These are phyloP conservation scores for Aulostomus chinensis DNA, from an alignment of 2,797 vertebrate genomes.

Conservation along the genomic window DNA sequence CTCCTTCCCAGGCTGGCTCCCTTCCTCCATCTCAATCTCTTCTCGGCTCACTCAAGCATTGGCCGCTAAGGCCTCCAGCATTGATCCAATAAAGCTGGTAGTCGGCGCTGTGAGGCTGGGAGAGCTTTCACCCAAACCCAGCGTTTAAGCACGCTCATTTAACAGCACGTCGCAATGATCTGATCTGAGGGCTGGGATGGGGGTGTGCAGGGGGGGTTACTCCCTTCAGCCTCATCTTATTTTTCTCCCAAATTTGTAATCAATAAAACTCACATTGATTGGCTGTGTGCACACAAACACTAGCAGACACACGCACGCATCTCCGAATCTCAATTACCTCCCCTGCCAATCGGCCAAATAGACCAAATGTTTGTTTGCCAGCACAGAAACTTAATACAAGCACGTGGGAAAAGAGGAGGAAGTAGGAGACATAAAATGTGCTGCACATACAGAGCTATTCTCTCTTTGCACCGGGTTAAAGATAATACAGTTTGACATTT, in stretches of 20 bases:
- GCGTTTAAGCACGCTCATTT: conserved; percentile 63
- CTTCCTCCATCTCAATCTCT: conserved; percentile 46
- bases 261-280: conserved; percentile 62
- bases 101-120: conserved; percentile 36
- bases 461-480: conserved; percentile 26
- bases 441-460: conserved; percentile 1
- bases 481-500: conserved; percentile 69
- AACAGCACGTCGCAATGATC: conserved; percentile 46
- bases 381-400: conserved; percentile 42
- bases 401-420: conserved; percentile 10
- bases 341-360: conserved; percentile 38
- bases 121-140: conserved; percentile 52
- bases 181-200: conserved; percentile 15
- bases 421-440: conserved; percentile 1
- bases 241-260: conserved; percentile 55
- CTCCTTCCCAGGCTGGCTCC: background rate
- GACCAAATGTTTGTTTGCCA: conserved; percentile 44
- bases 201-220: background rate
- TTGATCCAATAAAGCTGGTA: conserved; percentile 75
- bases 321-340: conserved; percentile 52
- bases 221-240: conserved; percentile 29
- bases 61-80: conserved; percentile 55
- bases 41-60: conserved; percentile 51
- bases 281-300: conserved; percentile 19
- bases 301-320: conserved; percentile 2